phyloP scores from a whole-genome alignment of 53 echinoderm and acorn worm species.

The Holothuria scabra region DNA sequence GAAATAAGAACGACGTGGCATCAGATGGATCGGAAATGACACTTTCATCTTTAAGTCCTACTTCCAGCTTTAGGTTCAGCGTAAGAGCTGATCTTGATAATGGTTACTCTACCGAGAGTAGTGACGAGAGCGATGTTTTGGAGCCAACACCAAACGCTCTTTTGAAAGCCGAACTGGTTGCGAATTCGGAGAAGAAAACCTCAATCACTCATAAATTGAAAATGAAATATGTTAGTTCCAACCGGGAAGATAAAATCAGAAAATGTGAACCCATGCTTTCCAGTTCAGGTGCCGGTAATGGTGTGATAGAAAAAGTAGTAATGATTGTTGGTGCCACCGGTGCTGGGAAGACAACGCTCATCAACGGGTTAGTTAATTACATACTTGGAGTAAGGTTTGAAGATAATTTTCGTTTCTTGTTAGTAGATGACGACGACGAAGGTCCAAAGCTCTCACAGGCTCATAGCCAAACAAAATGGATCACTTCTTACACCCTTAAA shows the following conservation, averaged over 20 bases:
- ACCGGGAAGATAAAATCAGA: too few relatives aligned
- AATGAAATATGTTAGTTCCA: too few relatives aligned
- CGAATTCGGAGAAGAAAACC: too few relatives aligned
- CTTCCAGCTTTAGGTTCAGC: constrained; percentile 16
- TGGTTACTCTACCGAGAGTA: neutral
- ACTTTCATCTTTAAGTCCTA: neutral
- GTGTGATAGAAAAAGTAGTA: constrained; percentile 26
- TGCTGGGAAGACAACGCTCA: constrained; percentile 65
- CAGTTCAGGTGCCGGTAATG: neutral
- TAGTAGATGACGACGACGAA: constrained; percentile 36
- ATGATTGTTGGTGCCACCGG: constrained; percentile 71
- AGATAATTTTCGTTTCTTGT: constrained; percentile 61
- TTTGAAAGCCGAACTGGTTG: too few relatives aligned
- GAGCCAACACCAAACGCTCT: too few relatives aligned
- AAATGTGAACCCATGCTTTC: too few relatives aligned
- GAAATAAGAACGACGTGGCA: too few relatives aligned
- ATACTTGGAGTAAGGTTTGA: constrained; percentile 55
- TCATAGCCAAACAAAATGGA: constrained; percentile 54
- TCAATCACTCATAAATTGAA: too few relatives aligned
- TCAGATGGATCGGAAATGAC: constrained; percentile 8
- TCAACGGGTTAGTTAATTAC: constrained; percentile 71
- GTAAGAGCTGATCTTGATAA: constrained; percentile 30
- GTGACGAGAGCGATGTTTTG: neutral
- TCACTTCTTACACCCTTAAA: constrained; percentile 52
- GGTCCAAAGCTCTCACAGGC: constrained; percentile 35